Conservation (phyloP, 2,113 vertebrate genomes). For the Daboia siamensis region DNA sequence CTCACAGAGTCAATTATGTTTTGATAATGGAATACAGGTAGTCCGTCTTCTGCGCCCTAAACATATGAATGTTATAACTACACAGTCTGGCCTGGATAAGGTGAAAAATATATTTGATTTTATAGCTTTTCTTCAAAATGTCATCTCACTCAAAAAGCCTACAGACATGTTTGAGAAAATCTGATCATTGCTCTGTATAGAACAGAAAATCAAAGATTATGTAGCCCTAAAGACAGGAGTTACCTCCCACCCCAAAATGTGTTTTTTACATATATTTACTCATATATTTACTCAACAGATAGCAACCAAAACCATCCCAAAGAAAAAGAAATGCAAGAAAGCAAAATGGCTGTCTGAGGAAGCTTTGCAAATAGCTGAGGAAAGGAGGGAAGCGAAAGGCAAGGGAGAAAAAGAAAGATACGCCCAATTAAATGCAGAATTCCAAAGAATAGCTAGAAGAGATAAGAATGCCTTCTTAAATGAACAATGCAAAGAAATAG, state of each 20-base stretch:
- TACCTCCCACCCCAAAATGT: background rate
- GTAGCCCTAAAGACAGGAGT: background rate
- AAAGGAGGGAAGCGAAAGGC: too few species aligned
- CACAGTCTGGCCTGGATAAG: background rate
- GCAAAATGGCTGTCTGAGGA: too few species aligned
- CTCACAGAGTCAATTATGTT: background rate
- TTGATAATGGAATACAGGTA: background rate
- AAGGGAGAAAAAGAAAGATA: too few species aligned
- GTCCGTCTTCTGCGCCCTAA: background rate
- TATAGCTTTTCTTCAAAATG: background rate
- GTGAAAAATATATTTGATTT: background rate
- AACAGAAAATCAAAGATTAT: background rate
- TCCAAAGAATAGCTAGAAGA: too few species aligned
- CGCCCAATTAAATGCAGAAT: too few species aligned
- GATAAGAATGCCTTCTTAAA: too few species aligned
- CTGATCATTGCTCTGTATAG: background rate
- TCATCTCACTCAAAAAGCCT: background rate
- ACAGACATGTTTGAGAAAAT: background rate
- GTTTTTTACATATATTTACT: background rate
- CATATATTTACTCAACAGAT: too few species aligned
- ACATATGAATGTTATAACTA: background rate
- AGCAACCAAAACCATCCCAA: too few species aligned
- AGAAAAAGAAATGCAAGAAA: too few species aligned
- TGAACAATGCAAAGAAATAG: too few species aligned
- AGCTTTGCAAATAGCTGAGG: too few species aligned